Evolutionary conservation across 2,797 vertebrate species (phyloP).

Genomic region (Tadarida brasiliensis): DNA sequence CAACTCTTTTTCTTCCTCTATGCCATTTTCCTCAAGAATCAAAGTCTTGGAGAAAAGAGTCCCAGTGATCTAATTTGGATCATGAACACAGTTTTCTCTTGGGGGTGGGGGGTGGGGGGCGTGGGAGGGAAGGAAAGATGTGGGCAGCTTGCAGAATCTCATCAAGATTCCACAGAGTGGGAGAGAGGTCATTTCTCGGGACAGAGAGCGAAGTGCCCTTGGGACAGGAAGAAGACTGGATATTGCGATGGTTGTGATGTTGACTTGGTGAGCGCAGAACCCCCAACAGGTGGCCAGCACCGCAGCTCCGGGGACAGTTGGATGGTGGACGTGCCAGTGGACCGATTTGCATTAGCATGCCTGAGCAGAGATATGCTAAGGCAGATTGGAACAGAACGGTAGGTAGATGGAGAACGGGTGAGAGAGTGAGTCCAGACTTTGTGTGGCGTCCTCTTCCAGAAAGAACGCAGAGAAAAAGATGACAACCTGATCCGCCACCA

Average conservation of each 20-base stretch:
- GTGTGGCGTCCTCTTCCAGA: neutral
- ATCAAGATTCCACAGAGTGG: neutral
- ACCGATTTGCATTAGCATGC: fast-evolving
- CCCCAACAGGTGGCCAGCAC: no score
- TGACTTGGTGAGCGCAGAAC: neutral
- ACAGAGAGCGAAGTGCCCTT: neutral
- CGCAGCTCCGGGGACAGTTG: neutral
- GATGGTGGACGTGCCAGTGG: neutral
- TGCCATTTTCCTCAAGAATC: conserved; percentile 44
- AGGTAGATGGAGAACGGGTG: neutral
- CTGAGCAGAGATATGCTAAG: neutral
- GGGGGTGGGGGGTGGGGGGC: neutral
- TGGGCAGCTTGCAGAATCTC: neutral
- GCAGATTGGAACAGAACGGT: neutral
- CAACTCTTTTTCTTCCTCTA: conserved; percentile 35
- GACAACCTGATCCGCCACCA: conserved; percentile 31
- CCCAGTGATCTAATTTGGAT: neutral
- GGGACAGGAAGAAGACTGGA: neutral
- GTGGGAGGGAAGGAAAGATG: neutral
- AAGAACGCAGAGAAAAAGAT: conserved; percentile 37
- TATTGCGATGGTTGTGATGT: fast-evolving
- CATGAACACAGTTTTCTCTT: conserved; percentile 1
- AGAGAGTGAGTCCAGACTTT: neutral
- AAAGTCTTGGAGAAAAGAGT: neutral
- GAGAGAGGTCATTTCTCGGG: neutral